These are phyloP conservation scores for Mesoligia furuncula DNA, from an alignment of 2,888 invertebrate species.

Conservation along the genomic window DNA sequence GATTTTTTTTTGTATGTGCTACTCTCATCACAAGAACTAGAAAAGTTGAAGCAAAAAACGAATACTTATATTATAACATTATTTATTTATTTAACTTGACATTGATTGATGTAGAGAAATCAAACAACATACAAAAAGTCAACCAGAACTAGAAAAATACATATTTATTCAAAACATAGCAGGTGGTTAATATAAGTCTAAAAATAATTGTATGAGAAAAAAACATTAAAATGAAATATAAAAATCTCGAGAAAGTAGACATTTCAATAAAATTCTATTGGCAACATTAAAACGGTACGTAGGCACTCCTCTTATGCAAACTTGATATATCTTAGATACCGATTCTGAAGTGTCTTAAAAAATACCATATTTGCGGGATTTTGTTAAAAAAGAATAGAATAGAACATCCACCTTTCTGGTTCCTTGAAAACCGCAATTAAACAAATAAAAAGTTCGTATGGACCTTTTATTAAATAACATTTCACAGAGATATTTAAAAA, in stretches of 20 bases:
- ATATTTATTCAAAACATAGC: neutral
- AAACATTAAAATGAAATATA: neutral
- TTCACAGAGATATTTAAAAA: neutral
- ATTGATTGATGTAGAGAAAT: slow-evolving; percentile 45
- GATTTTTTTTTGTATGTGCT: neutral
- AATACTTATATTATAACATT: neutral
- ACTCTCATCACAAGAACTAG: neutral
- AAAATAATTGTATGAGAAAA: slow-evolving; percentile 8
- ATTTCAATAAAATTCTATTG: slow-evolving; percentile 40
- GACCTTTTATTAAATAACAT: neutral
- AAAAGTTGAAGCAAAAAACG: neutral
- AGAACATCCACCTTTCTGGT: neutral
- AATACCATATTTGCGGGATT: neutral
- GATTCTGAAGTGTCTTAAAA: neutral
- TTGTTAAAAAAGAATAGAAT: neutral
- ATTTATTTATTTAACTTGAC: slow-evolving; percentile 26
- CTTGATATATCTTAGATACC: neutral
- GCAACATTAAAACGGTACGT: slow-evolving; percentile 17
- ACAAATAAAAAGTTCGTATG: neutral
- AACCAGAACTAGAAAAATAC: slow-evolving; percentile 3
- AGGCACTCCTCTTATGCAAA: slow-evolving; percentile 24
- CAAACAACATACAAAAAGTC: slow-evolving; percentile 1
- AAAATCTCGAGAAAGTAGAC: slow-evolving; percentile 50
- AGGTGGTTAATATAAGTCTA: neutral
- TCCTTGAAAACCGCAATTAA: neutral